Evolutionary conservation across 2,797 vertebrate species (phyloP).

Genomic region (Paguma larvata): DNA sequence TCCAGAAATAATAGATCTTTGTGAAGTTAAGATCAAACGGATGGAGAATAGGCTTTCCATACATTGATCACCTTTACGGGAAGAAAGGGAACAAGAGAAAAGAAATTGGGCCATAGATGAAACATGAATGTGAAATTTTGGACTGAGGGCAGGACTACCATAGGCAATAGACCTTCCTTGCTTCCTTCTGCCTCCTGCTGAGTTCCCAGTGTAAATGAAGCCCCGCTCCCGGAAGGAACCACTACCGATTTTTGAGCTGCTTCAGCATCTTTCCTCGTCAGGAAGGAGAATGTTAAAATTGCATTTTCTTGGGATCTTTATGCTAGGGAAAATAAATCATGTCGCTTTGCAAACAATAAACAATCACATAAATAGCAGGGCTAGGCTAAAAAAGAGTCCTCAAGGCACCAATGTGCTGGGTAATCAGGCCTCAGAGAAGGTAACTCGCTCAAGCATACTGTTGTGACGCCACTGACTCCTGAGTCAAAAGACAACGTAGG

Average conservation of each 20-base stretch:
- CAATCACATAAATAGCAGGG: conserved; percentile 51
- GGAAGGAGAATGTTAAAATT: conserved; percentile 64
- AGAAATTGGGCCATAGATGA: neutral
- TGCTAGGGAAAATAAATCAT: conserved; percentile 69
- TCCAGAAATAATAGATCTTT: neutral
- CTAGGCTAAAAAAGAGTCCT: neutral
- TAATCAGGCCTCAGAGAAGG: neutral
- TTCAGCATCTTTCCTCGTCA: conserved; percentile 66
- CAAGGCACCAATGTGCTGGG: fast-evolving
- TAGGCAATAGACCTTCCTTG: neutral
- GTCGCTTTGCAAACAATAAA: conserved; percentile 45
- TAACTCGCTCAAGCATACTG: no score
- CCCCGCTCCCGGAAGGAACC: neutral
- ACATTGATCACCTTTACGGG: neutral
- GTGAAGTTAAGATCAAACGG: neutral
- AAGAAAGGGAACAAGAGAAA: neutral
- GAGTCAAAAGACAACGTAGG: neutral
- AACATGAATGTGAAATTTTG: neutral
- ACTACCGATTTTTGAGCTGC: conserved; percentile 7
- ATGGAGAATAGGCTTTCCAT: neutral
- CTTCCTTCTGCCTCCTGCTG: neutral
- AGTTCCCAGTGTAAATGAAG: neutral
- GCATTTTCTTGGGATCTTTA: conserved; percentile 70
- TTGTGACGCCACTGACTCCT: neutral
- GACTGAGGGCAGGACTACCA: fast-evolving